Conservation (phyloP, 2,113 vertebrate genomes). For the Paraplagusia blochii region DNA sequence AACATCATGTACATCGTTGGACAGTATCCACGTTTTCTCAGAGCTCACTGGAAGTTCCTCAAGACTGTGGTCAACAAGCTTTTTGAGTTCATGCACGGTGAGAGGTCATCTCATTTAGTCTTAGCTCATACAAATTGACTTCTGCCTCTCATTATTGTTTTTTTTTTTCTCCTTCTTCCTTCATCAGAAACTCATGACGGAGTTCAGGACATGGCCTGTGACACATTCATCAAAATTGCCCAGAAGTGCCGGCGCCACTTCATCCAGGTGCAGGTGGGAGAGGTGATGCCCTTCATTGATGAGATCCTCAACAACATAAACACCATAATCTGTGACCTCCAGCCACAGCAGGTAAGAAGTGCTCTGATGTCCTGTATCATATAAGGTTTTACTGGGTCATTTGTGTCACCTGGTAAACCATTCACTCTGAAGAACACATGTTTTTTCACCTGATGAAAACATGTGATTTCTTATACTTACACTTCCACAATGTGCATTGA, state of each 20-base stretch:
- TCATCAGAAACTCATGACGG: conserved; percentile 94
- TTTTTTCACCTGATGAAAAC: too few relatives aligned
- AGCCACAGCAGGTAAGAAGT: conserved; percentile 90
- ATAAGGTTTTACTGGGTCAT: too few relatives aligned
- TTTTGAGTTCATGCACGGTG: conserved; percentile 99
- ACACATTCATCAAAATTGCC: conserved; percentile 99
- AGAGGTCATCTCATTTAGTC: conserved; percentile 30
- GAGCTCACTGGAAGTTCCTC: conserved; percentile 98
- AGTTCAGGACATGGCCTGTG: conserved; percentile 98
- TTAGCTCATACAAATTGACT: too few relatives aligned
- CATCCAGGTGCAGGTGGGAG: conserved; percentile 98
- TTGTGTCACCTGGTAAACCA: too few relatives aligned
- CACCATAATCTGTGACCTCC: conserved; percentile 99
- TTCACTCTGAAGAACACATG: too few relatives aligned
- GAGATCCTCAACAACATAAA: conserved; percentile 99
- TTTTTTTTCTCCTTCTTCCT: too few relatives aligned
- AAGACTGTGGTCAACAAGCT: conserved; percentile 99
- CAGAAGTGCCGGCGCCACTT: conserved; percentile 99
- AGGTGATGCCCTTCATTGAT: conserved; percentile 99
- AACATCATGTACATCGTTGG: conserved; percentile 99
- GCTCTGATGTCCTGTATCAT: too few relatives aligned
- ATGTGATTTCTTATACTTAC: too few relatives aligned
- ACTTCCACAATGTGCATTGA: too few relatives aligned
- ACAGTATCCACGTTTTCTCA: conserved; percentile 95
- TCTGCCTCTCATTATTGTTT: too few relatives aligned